Evolutionary conservation across 2,888 invertebrate species (phyloP).

Genomic region (Catocala nupta): DNA sequence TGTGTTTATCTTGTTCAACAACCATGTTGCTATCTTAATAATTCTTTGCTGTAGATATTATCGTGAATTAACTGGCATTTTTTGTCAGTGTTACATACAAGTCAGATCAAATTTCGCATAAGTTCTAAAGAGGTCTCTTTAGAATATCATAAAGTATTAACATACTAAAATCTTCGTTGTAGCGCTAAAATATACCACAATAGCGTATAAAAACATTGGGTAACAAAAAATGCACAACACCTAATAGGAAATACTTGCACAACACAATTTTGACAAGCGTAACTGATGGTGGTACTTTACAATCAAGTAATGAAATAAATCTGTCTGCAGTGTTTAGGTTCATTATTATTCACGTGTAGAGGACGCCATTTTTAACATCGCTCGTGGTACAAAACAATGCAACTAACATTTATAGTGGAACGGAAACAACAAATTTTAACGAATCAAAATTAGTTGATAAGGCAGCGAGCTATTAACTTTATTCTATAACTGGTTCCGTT

Average conservation of each 20-base stretch:
- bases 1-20: conserved; percentile 5
- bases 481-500: conserved; percentile 30
- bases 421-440: conserved; percentile 68
- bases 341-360: conserved; percentile 66
- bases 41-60: background rate
- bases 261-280: conserved; percentile 51
- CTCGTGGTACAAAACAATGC: conserved; percentile 63
- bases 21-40: conserved; percentile 6
- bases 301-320: conserved; percentile 51
- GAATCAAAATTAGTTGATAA: conserved; percentile 52
- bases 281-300: conserved; percentile 40
- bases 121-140: too few species aligned
- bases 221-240: conserved; percentile 35
- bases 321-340: conserved; percentile 42
- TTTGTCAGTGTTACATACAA: too few species aligned
- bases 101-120: too few species aligned
- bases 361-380: conserved; percentile 67
- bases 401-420: conserved; percentile 55
- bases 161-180: background rate
- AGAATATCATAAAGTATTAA: too few species aligned
- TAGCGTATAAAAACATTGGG: conserved; percentile 9
- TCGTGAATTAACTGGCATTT: too few species aligned
- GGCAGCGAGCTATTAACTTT: conserved; percentile 16
- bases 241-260: conserved; percentile 38
- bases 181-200: conserved; percentile 8